phyloP scores from a whole-genome alignment of 1,140 invertebrate genomes.

The Panagrolaimus sp. region DNA sequence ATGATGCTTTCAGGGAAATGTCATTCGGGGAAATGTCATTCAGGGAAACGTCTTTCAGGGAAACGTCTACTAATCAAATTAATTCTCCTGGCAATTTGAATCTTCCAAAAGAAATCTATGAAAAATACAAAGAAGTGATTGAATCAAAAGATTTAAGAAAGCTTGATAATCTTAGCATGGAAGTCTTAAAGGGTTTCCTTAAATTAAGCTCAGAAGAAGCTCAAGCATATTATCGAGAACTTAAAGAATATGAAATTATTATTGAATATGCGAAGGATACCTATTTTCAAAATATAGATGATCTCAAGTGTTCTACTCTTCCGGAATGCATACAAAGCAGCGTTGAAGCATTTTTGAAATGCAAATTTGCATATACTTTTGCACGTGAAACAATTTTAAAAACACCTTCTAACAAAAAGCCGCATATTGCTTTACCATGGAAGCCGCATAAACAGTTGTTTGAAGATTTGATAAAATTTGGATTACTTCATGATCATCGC shows the following conservation, averaged over 20 bases:
- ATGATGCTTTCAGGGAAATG: no score
- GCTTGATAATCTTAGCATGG: not conserved
- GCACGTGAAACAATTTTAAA: not conserved
- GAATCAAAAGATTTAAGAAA: not conserved
- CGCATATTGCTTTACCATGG: not conserved
- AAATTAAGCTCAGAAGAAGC: not conserved
- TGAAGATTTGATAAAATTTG: not conserved
- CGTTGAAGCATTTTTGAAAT: not conserved
- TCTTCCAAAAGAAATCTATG: not conserved
- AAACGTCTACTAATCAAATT: no score
- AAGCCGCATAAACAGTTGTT: slow-evolving; percentile 1
- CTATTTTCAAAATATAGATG: not conserved
- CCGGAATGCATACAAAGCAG: not conserved
- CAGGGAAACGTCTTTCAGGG: no score
- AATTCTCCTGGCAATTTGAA: not conserved
- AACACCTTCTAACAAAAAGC: not conserved
- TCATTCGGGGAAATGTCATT: no score
- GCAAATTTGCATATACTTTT: slow-evolving; percentile 7
- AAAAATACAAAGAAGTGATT: not conserved
- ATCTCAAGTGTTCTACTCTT: not conserved
- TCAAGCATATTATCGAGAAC: not conserved
- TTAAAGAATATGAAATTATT: not conserved
- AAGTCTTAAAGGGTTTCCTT: not conserved
- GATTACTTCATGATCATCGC: not conserved
- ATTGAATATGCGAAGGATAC: not conserved